These are phyloP conservation scores for Cyclura pinguis DNA, from an alignment of 2,797 vertebrate genomes.

Conservation along the genomic window DNA sequence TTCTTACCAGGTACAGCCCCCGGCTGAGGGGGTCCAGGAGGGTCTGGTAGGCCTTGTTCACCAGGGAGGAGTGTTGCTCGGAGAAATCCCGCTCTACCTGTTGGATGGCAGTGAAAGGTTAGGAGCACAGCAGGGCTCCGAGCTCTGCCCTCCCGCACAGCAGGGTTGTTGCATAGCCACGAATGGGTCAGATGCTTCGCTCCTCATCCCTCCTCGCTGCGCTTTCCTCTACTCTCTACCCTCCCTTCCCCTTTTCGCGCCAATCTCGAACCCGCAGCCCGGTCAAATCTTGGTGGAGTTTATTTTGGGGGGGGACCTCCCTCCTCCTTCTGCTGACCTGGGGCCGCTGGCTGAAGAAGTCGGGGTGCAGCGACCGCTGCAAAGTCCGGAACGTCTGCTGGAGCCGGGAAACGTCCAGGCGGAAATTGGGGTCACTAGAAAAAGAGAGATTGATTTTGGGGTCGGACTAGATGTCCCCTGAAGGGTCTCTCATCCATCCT, in stretches of 20 bases:
- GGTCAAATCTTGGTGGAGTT: rapidly evolving
- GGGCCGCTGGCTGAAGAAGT: constrained; percentile 91
- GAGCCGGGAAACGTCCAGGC: constrained; percentile 84
- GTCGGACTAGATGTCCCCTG: too few species aligned
- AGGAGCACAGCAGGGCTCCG: too few species aligned
- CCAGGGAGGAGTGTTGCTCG: constrained; percentile 88
- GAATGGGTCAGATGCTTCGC: neutral
- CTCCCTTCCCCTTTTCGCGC: neutral
- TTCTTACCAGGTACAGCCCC: constrained; percentile 93
- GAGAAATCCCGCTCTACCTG: constrained; percentile 90
- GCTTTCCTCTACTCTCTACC: neutral
- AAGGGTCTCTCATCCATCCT: too few species aligned
- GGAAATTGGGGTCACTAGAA: constrained; percentile 86
- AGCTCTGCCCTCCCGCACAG: too few species aligned
- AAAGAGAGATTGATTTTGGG: neutral
- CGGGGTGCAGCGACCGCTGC: constrained; percentile 91
- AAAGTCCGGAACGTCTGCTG: constrained; percentile 88
- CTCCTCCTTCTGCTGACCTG: constrained; percentile 74
- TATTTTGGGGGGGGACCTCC: too few species aligned
- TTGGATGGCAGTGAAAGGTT: too few species aligned
- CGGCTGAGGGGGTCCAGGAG: constrained; percentile 91
- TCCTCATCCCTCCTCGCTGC: neutral
- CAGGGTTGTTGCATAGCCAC: too few species aligned
- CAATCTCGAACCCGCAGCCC: neutral
- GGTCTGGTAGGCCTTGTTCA: constrained; percentile 93